phyloP scores from a whole-genome alignment of 2,888 invertebrate species.

The Chrysotoxum bicinctum region DNA sequence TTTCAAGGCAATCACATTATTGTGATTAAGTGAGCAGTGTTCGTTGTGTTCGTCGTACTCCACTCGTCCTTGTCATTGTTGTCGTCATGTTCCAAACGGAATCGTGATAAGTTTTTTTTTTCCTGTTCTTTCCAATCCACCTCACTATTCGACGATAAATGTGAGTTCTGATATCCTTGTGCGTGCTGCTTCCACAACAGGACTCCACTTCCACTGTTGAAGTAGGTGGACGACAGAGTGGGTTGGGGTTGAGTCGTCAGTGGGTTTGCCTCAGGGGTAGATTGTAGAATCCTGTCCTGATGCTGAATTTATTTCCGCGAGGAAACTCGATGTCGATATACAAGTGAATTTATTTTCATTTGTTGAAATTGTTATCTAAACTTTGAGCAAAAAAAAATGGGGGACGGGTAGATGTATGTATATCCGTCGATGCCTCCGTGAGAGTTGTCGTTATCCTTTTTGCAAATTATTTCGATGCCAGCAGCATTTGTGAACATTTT shows the following conservation, averaged over 20 bases:
- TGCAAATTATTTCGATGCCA: constrained; percentile 61
- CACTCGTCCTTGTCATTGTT: constrained; percentile 52
- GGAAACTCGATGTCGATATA: constrained; percentile 69
- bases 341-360: constrained; percentile 73
- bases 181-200: constrained; percentile 35
- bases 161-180: constrained; percentile 64
- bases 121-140: not conserved
- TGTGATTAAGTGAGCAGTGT: constrained; percentile 71
- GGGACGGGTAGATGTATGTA: not conserved
- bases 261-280: not conserved
- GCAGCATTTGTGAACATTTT: constrained; percentile 45
- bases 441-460: constrained; percentile 63
- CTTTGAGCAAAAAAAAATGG: not conserved
- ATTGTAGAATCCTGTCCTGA: constrained; percentile 46
- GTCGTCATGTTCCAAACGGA: constrained; percentile 55
- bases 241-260: not conserved
- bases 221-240: not conserved
- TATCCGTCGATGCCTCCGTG: not conserved
- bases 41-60: constrained; percentile 43
- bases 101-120: constrained; percentile 57
- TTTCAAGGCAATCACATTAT: constrained; percentile 70
- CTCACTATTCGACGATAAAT: constrained; percentile 49
- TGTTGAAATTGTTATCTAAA: constrained; percentile 70
- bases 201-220: not conserved
- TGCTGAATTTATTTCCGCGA: constrained; percentile 69